These are phyloP conservation scores for Thymallus thymallus DNA, from an alignment of 2,113 vertebrate species.

Conservation along the genomic window DNA sequence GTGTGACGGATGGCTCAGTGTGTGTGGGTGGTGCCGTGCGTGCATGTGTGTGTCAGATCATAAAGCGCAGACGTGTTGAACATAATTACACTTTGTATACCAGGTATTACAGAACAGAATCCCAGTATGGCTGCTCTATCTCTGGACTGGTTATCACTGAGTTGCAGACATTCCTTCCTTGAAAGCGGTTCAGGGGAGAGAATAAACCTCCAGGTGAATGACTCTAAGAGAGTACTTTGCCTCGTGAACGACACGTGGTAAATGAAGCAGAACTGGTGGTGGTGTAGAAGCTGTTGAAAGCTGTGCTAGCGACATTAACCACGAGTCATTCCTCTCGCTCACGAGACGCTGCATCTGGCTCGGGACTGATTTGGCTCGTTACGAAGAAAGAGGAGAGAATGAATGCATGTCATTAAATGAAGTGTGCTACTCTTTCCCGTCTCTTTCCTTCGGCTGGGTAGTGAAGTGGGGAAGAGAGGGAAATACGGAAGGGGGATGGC, in stretches of 20 bases:
- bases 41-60: neutral
- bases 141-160: too few relatives aligned
- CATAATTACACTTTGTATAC: too few relatives aligned
- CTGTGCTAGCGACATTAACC: neutral
- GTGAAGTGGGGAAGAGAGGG: constrained; percentile 55
- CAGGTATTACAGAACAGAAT: too few relatives aligned
- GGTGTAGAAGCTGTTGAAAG: neutral
- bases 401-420: constrained; percentile 75
- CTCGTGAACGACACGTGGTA: too few relatives aligned
- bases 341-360: constrained; percentile 15
- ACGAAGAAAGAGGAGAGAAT: constrained; percentile 62
- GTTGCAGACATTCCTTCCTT: too few relatives aligned
- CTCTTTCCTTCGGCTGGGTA: constrained; percentile 44
- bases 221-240: too few relatives aligned
- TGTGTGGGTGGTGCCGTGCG: neutral
- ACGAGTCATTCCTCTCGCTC: too few relatives aligned
- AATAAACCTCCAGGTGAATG: too few relatives aligned
- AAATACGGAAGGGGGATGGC: neutral
- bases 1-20: neutral
- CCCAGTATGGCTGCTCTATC: too few relatives aligned
- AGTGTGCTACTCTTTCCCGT: constrained; percentile 46
- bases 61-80: neutral
- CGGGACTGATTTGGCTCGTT: constrained; percentile 74
- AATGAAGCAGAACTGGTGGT: too few relatives aligned
- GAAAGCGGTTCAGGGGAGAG: too few relatives aligned